Base-by-base conservation (phyloP, 2,113 vertebrate species). In the Australoheros scitulus region DNA sequence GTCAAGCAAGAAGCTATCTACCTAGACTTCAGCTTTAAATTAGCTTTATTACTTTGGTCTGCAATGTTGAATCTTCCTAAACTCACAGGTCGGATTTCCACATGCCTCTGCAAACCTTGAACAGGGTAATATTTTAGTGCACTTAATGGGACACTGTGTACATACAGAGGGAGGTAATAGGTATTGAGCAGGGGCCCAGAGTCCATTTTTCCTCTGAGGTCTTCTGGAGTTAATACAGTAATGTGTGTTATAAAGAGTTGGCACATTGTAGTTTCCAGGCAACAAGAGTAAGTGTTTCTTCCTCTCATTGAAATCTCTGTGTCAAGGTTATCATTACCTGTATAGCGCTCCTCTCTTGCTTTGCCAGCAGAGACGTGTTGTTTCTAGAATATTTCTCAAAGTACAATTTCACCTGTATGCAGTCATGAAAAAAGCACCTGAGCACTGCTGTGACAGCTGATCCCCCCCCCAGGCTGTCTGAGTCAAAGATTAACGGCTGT, bases 401-500 rank as follows among this genome's bases (percentile, higher is more conserved):
- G 55, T 56, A n/a, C 52, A 77, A 41, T 88, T 64, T 63, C 56
- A 87, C 56, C 64, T 70, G 61, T 72, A 87, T 68, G 84, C 78
- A 22, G 26, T 68, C 47, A 2, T 13, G 47, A 32, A 52, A 72
- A 70, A 70, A 72, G 38, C n/a, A 72, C 24, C 70, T 7, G 63
- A 76, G 50, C 4, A 26, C 22, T 1, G 75, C n/a, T 6, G n/a
- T 79, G 86, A 83, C 88, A 88, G 72, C 2, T 29, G 29, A 29
- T 4, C 29, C 34, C 34, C 36, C 8, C 36, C 36, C 36, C 36
- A 72, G 72, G 79, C 86, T 20, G 77, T 26, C 58, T 38, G 61
- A 79, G 65, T 24, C 57, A 59, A 72, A 77, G 84, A 92, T 85
- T 4, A 83, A 87, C 43, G 6, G 86, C 76, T 9, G 81, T 41